A percentile compares a stretch with the other conserved stretches of the same genome.
Evolutionary conservation across 2,113 vertebrate genomes (phyloP).

Genomic region (Acrocephalus kingi): DNA sequence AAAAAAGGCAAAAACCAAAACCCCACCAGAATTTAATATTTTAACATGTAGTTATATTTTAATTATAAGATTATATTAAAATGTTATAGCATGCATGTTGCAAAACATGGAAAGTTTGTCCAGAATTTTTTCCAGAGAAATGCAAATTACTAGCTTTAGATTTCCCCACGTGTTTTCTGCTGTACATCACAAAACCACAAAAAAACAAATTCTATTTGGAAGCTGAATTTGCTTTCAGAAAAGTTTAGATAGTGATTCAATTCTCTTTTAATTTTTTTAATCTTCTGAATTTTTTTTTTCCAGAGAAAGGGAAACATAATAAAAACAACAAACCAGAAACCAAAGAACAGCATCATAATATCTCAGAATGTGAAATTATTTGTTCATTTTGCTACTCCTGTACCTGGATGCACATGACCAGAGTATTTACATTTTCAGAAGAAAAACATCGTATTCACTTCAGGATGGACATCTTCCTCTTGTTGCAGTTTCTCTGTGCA

Average conservation of each 20-base stretch:
- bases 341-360: neutral
- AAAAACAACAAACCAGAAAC: neutral
- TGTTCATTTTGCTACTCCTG: neutral
- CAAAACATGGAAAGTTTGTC: neutral
- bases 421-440: neutral
- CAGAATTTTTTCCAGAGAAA: neutral
- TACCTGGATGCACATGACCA: neutral
- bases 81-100: too few species aligned
- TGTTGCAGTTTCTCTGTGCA: neutral
- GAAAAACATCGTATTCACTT: neutral
- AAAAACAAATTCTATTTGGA: neutral
- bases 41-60: rapidly evolving
- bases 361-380: neutral
- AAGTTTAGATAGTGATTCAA: neutral
- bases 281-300: neutral
- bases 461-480: neutral
- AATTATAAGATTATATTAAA: neutral
- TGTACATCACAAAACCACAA: neutral
- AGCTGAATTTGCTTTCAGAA: neutral
- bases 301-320: neutral
- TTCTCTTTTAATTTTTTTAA: neutral
- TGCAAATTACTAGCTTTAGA: neutral
- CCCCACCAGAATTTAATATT: neutral
- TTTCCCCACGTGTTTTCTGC: neutral
- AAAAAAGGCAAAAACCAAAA: neutral